These are phyloP conservation scores for Pseudomyrmex pallidus DNA, from an alignment of 1,140 invertebrate species.

Conservation along the genomic window DNA sequence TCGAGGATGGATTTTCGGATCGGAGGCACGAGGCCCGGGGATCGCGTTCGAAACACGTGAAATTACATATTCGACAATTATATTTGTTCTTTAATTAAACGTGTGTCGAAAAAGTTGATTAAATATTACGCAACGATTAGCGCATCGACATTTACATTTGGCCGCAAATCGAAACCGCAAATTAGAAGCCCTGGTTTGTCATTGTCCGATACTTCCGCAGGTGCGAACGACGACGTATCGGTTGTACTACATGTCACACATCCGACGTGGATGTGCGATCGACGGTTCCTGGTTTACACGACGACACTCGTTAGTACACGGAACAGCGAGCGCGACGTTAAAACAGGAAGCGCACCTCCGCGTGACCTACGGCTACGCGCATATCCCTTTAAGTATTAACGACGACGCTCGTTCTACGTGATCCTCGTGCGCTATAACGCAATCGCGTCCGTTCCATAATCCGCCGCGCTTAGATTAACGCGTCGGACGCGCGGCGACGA, in stretches of 20 bases:
- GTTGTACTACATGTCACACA: background rate
- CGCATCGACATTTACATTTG: background rate
- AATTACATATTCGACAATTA: background rate
- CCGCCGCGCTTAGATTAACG: conserved; percentile 65
- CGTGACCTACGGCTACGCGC: conserved; percentile 53
- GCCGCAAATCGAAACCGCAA: background rate
- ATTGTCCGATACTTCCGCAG: background rate
- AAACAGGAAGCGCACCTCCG: conserved; percentile 72
- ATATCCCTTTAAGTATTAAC: conserved; percentile 66
- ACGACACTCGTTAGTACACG: conserved; percentile 58
- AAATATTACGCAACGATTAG: background rate
- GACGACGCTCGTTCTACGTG: conserved; percentile 69
- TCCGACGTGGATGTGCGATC: background rate
- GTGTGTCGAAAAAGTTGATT: background rate
- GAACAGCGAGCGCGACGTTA: conserved; percentile 56
- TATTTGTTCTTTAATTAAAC: background rate
- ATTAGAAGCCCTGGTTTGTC: background rate
- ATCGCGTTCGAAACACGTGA: background rate
- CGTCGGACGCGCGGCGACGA: conserved; percentile 9
- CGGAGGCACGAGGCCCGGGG: background rate
- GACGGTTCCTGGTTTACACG: conserved; percentile 40
- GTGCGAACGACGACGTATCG: background rate
- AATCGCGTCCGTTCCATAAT: conserved; percentile 50
- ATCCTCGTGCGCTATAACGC: conserved; percentile 71
- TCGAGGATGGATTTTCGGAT: background rate